A percentile compares a stretch with the other conserved stretches of the same genome.
phyloP scores from a whole-genome alignment of 2,797 vertebrate genomes.

The Podargus strigoides region DNA sequence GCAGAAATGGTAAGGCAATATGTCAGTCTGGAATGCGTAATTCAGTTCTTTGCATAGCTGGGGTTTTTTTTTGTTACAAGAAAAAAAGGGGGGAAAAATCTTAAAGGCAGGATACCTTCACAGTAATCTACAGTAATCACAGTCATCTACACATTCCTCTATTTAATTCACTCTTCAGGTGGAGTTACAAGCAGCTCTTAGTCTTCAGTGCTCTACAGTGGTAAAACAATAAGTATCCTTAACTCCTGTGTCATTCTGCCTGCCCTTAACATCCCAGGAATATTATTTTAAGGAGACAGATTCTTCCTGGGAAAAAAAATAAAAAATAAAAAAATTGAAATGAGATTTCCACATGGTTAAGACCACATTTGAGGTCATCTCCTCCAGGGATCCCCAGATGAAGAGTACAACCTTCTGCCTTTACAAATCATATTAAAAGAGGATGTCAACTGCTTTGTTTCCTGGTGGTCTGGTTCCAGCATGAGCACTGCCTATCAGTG shows the following conservation, averaged over 20 bases:
- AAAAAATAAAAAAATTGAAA: background rate
- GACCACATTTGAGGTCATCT: background rate
- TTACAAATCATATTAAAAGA: background rate
- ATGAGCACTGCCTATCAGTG: background rate
- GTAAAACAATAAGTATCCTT: background rate
- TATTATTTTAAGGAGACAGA: background rate
- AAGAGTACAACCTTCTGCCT: background rate
- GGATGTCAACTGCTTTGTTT: background rate
- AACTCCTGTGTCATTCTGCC: background rate
- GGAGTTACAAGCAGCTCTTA: background rate
- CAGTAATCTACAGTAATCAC: background rate
- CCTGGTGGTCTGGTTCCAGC: background rate
- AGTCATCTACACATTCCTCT: background rate
- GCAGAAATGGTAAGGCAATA: constrained; percentile 21
- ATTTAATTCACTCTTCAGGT: background rate
- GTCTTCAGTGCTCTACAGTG: background rate
- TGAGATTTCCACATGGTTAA: background rate
- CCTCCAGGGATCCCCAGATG: background rate
- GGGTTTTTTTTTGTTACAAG: background rate
- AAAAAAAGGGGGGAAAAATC: background rate
- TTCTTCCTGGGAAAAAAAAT: background rate
- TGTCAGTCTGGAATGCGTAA: constrained; percentile 38
- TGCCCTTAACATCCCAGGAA: background rate
- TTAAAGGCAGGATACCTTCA: background rate
- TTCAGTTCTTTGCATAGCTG: background rate